A percentile compares a stretch with the other conserved stretches of the same genome.
These are phyloP conservation scores for Campylorhamphus procurvoides DNA, from an alignment of 2,113 vertebrate genomes.

Conservation along the genomic window DNA sequence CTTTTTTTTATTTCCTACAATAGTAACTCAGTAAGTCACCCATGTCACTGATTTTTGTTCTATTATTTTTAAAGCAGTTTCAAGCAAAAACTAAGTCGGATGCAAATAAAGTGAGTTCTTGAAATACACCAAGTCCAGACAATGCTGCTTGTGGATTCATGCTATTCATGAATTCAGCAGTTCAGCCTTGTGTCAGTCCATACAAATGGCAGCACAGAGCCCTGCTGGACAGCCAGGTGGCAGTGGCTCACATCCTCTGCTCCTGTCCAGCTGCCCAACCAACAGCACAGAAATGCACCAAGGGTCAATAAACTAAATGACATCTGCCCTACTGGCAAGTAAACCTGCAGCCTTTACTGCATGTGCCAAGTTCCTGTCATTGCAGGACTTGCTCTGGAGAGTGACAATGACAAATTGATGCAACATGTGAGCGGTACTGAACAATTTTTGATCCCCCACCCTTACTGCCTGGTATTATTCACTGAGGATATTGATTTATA, in stretches of 20 bases:
- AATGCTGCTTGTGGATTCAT: not conserved
- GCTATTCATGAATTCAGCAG: not conserved
- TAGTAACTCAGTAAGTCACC: not conserved
- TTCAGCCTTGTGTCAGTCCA: not conserved
- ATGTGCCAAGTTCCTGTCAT: not conserved
- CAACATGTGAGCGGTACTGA: not conserved
- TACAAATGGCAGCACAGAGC: accelerated
- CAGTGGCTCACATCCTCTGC: not conserved
- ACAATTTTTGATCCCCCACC: not conserved
- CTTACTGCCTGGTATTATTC: not conserved
- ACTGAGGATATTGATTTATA: not conserved
- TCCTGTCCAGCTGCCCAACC: not conserved
- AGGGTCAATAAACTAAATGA: not conserved
- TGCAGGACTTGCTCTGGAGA: not conserved
- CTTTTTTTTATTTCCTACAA: not conserved
- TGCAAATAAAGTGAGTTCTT: not conserved
- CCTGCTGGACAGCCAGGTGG: not conserved
- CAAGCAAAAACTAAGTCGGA: not conserved
- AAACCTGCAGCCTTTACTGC: not conserved
- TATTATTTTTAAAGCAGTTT: not conserved
- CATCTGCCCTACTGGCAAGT: not conserved
- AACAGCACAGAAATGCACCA: not conserved
- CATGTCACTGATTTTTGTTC: not conserved
- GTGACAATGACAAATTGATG: not conserved
- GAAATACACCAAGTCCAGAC: not conserved